Conservation (phyloP, 2,113 vertebrate genomes). For the Plecturocebus donacophilus region DNA sequence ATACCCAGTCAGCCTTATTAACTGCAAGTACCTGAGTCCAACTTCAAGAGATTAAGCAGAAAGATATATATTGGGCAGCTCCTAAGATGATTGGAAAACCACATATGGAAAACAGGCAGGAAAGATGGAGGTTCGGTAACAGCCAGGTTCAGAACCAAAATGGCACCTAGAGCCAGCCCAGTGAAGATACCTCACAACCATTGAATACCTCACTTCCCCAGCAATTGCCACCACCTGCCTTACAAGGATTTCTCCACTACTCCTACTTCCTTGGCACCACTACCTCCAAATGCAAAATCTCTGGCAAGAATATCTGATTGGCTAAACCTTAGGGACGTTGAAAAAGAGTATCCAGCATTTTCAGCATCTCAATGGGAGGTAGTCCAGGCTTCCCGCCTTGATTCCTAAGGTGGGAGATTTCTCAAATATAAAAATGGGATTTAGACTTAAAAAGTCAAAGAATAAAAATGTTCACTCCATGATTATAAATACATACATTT, state of each 20-base stretch:
- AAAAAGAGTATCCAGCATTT: not conserved
- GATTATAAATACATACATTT: not conserved
- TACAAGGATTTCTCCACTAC: not conserved
- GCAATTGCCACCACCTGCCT: rapidly evolving
- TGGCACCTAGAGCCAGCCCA: not conserved
- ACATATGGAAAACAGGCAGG: not conserved
- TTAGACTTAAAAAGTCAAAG: not conserved
- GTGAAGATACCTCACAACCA: not conserved
- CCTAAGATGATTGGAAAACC: not conserved
- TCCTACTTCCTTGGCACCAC: not conserved
- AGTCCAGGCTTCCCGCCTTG: not conserved
- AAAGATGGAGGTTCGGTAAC: not conserved
- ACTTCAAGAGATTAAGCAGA: not conserved
- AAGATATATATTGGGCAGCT: not conserved
- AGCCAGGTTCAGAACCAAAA: not conserved
- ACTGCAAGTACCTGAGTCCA: not conserved
- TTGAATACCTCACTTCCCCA: not conserved
- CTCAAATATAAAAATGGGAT: not conserved
- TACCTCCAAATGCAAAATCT: not conserved
- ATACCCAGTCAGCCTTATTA: not conserved
- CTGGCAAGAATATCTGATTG: not conserved
- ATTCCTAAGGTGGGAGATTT: not conserved
- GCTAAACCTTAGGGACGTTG: not conserved
- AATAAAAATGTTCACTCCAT: not conserved
- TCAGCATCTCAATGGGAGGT: not conserved